A percentile compares a stretch with the other conserved stretches of the same genome.
Evolutionary conservation across 2,888 invertebrate species (phyloP).

Genomic region (Rhagium mordax): DNA sequence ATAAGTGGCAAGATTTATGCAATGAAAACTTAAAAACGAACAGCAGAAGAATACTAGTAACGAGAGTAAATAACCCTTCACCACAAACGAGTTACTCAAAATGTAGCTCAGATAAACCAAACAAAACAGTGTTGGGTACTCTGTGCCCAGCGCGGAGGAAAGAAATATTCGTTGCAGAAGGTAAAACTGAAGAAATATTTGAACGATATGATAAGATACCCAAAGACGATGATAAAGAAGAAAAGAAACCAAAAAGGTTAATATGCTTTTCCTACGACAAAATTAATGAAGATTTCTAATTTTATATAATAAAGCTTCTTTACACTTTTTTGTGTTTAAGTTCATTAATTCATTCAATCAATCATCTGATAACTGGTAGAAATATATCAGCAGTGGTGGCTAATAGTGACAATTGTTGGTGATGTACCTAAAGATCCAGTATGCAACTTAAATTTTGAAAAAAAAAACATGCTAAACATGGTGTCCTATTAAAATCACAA

Average conservation of each 20-base stretch:
- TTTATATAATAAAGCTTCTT: neutral
- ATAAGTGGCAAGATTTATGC: neutral
- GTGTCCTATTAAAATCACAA: too few species aligned
- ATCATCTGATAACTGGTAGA: too few species aligned
- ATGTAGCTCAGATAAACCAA: neutral
- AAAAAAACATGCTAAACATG: too few species aligned
- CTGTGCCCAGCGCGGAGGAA: slow-evolving; percentile 9
- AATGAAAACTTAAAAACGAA: neutral
- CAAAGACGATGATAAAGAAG: neutral
- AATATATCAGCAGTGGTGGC: too few species aligned
- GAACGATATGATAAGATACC: neutral
- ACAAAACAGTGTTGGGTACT: slow-evolving; percentile 15
- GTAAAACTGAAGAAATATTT: slow-evolving; percentile 14
- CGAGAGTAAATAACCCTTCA: neutral
- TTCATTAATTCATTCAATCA: neutral
- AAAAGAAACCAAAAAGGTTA: neutral
- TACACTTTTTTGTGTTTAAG: neutral
- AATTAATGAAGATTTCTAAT: neutral
- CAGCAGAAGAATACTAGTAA: slow-evolving; percentile 18
- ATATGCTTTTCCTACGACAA: slow-evolving; percentile 18
- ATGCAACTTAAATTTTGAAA: too few species aligned
- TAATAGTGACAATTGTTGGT: too few species aligned
- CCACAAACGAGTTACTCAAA: neutral
- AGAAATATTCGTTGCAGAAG: slow-evolving; percentile 34
- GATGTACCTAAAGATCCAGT: too few species aligned